A percentile compares a stretch with the other conserved stretches of the same genome.
phyloP scores from a whole-genome alignment of 2,797 vertebrate genomes.

The Ctenopoma multispine region DNA sequence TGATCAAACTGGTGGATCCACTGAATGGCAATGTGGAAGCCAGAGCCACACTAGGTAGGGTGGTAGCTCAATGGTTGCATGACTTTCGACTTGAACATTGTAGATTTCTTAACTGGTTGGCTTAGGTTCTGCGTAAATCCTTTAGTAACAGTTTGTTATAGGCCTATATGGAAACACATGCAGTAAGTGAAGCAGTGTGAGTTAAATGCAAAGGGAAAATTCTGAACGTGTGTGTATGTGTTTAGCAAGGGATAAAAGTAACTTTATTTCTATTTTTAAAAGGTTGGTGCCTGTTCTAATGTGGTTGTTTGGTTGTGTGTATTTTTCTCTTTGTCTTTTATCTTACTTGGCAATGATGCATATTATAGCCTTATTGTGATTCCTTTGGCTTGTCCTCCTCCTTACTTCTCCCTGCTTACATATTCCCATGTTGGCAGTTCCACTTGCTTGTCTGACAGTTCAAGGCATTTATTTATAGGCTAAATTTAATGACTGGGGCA shows the following conservation, averaged over 20 bases:
- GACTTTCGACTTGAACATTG: too few species aligned
- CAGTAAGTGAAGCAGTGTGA: neutral
- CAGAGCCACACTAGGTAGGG: too few species aligned
- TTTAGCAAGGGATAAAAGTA: slow-evolving; percentile 13
- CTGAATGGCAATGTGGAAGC: too few species aligned
- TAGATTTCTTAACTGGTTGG: too few species aligned
- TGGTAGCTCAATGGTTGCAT: too few species aligned
- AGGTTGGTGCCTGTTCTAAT: neutral
- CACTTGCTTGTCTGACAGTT: slow-evolving; percentile 63
- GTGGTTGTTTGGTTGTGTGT: neutral
- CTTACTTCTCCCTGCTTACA: slow-evolving; percentile 29
- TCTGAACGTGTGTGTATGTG: neutral
- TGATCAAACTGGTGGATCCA: too few species aligned
- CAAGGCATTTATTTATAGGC: slow-evolving; percentile 75
- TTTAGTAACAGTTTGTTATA: too few species aligned
- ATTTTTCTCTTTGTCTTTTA: slow-evolving; percentile 6
- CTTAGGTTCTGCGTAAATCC: too few species aligned
- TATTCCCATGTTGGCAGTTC: slow-evolving; percentile 49
- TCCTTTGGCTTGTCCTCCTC: slow-evolving; percentile 43
- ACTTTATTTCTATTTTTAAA: neutral
- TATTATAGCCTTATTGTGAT: slow-evolving; percentile 53
- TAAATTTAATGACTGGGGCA: slow-evolving; percentile 60
- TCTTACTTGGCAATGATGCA: slow-evolving; percentile 11
- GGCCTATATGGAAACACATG: too few species aligned
- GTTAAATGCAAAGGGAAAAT: neutral